Evolutionary conservation across 37 sponge, comb jelly and placozoan genomes (phyloP).

Genomic region (Bolinopsis microptera): DNA sequence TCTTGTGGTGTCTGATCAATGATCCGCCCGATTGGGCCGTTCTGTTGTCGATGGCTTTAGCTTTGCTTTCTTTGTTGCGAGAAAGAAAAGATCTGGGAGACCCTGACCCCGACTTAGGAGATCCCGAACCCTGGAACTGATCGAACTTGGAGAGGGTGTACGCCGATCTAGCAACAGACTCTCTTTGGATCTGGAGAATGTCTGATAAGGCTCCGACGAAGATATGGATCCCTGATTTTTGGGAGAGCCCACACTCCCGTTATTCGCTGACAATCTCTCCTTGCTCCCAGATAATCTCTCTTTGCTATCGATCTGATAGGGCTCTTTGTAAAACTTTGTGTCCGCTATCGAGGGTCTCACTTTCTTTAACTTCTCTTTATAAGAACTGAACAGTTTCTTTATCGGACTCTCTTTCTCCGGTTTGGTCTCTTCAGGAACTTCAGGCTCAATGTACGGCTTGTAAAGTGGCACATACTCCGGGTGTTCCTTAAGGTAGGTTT

Average conservation of each 20-base stretch:
- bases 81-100: background rate
- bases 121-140: background rate
- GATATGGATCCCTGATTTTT: conserved; percentile 3
- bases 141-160: background rate
- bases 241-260: background rate
- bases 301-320: conserved; percentile 6
- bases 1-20: conserved; percentile 34
- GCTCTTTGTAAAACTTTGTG: conserved; percentile 13
- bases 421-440: background rate
- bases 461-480: conserved; percentile 55
- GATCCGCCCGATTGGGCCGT: background rate
- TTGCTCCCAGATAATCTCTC: background rate
- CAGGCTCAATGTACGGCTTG: conserved; percentile 36
- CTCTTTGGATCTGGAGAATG: background rate
- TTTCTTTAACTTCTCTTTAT: conserved; percentile 63
- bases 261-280: background rate
- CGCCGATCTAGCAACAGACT: background rate
- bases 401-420: conserved; percentile 53
- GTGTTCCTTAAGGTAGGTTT: background rate
- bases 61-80: background rate
- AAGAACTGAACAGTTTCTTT: conserved; percentile 34
- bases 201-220: background rate
- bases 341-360: conserved; percentile 7
- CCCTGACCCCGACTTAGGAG: background rate
- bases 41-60: background rate